phyloP scores from a whole-genome alignment of 2,797 vertebrate genomes.

The Pangasius djambal region DNA sequence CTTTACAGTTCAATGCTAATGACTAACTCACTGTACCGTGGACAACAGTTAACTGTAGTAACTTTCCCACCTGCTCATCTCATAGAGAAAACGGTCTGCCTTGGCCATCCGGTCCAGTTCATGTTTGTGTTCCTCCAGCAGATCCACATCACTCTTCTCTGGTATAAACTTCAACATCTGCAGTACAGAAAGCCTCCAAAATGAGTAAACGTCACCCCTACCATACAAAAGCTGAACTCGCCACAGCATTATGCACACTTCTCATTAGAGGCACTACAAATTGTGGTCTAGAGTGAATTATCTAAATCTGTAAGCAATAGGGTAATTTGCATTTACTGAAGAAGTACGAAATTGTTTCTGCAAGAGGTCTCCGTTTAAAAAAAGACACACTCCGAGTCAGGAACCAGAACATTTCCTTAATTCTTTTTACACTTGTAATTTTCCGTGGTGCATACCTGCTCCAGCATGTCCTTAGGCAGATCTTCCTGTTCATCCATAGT shows the following conservation, averaged over 20 bases:
- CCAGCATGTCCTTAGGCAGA: conserved; percentile 98
- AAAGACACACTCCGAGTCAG: too few relatives aligned
- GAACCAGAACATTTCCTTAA: neutral
- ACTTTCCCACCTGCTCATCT: conserved; percentile 92
- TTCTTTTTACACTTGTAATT: neutral
- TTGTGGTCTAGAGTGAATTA: neutral
- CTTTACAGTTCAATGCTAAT: neutral
- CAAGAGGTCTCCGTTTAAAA: neutral
- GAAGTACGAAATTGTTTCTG: neutral
- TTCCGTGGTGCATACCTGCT: conserved; percentile 82
- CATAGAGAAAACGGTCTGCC: conserved; percentile 94
- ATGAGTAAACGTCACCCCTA: conserved; percentile 6
- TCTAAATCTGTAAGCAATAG: neutral
- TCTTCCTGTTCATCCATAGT: conserved; percentile 99
- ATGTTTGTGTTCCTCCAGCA: conserved; percentile 96
- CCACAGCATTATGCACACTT: neutral
- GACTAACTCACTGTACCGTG: neutral
- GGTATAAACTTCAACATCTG: conserved; percentile 98
- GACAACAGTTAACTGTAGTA: neutral
- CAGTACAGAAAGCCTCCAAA: conserved; percentile 11
- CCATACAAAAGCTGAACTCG: neutral
- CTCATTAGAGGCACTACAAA: neutral
- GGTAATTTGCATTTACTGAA: neutral
- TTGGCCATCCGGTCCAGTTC: conserved; percentile 98
- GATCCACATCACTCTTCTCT: conserved; percentile 94